phyloP scores from a whole-genome alignment of 2,113 vertebrate genomes.

The Megaceryle maxima region DNA sequence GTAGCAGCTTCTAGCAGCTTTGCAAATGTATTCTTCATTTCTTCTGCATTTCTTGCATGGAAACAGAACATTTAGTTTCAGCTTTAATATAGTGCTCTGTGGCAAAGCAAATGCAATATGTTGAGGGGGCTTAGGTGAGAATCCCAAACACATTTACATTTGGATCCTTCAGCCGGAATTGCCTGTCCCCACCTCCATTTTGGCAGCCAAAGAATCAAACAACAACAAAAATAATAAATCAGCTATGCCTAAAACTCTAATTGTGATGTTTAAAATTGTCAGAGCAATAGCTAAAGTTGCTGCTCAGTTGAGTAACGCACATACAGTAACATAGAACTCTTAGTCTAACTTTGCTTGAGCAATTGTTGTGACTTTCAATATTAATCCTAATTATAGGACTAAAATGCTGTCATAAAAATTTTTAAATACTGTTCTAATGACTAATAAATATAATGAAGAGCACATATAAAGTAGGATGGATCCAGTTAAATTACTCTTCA shows the following conservation, averaged over 20 bases:
- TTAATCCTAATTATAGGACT: conserved; percentile 43
- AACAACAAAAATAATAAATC: neutral
- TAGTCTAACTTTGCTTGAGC: neutral
- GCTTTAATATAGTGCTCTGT: neutral
- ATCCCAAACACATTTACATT: neutral
- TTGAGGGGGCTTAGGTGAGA: neutral
- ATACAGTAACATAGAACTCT: neutral
- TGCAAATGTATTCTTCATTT: neutral
- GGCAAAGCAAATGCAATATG: neutral
- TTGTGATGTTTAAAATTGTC: neutral
- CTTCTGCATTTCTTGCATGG: neutral
- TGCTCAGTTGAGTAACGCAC: neutral
- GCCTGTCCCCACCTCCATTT: neutral
- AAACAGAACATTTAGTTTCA: neutral
- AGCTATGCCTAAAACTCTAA: neutral
- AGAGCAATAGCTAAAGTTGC: neutral
- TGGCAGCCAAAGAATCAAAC: neutral
- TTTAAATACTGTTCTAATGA: neutral
- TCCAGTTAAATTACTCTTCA: conserved; percentile 15
- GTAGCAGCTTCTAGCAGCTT: neutral
- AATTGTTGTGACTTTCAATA: conserved; percentile 11
- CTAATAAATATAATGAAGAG: conserved; percentile 23
- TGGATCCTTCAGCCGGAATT: neutral
- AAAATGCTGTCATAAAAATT: conserved; percentile 49
- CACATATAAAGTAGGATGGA: neutral